Percentiles rank a stretch among this genome's conserved stretches.
Conservation (phyloP, 2,113 vertebrate genomes). For the Callopanchax toddi region DNA sequence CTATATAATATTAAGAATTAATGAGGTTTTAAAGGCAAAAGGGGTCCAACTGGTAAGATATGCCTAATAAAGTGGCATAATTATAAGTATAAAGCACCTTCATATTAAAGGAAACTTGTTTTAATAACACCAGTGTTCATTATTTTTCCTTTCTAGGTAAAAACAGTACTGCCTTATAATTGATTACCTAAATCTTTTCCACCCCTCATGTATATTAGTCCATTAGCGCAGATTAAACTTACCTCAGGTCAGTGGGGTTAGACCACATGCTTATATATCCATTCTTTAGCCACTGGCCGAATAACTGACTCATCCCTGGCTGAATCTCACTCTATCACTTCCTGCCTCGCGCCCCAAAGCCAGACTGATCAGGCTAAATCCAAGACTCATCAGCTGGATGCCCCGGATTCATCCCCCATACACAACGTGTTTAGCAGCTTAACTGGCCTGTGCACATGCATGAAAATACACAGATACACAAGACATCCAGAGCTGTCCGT, state of each 20-base stretch:
- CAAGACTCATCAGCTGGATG: slow-evolving; percentile 72
- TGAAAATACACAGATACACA: slow-evolving; percentile 10
- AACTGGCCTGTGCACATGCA: slow-evolving; percentile 16
- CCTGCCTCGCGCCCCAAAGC: slow-evolving; percentile 41
- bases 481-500: slow-evolving; percentile 18
- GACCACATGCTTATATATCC: slow-evolving; percentile 59
- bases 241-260: slow-evolving; percentile 63
- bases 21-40: no score
- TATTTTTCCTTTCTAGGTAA: no score
- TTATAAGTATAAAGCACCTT: no score
- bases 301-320: slow-evolving; percentile 67
- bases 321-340: slow-evolving; percentile 13
- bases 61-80: no score
- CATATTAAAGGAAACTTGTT: no score
- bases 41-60: no score
- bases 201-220: slow-evolving; percentile 3
- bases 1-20: no score
- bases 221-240: slow-evolving; percentile 61
- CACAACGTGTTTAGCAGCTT: slow-evolving; percentile 73
- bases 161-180: no score
- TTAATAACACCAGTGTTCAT: no score
- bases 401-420: slow-evolving; percentile 65
- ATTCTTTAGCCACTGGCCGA: slow-evolving; percentile 58
- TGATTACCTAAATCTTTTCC: no score
- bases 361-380: slow-evolving; percentile 69